Percentiles rank a stretch among this genome's conserved stretches.
These are phyloP conservation scores for Odontothrips loti DNA, from an alignment of 2,888 invertebrate species.

Conservation along the genomic window DNA sequence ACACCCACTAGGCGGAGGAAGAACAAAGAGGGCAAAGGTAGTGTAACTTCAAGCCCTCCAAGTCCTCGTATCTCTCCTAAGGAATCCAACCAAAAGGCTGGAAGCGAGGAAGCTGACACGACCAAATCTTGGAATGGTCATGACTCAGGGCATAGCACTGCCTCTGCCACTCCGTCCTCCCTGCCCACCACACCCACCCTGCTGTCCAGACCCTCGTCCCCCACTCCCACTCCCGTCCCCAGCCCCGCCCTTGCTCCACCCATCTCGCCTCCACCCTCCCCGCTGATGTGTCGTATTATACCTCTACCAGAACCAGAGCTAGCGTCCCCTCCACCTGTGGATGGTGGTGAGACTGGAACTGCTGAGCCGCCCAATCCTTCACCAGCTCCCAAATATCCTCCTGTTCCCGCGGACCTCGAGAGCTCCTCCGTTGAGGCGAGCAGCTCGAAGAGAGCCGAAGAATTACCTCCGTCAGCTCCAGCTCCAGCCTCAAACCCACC, in stretches of 20 bases:
- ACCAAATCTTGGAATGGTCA: neutral
- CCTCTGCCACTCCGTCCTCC: neutral
- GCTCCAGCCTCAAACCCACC: neutral
- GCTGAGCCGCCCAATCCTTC: neutral
- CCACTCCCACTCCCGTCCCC: neutral
- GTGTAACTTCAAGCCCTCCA: neutral
- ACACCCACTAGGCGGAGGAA: neutral
- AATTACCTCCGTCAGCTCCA: neutral
- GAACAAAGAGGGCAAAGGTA: neutral
- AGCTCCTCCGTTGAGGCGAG: neutral
- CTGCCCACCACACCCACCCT: conserved; percentile 3
- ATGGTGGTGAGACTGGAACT: neutral
- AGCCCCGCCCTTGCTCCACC: no score
- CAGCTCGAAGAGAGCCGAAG: neutral
- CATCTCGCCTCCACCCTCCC: neutral
- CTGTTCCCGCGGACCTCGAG: neutral
- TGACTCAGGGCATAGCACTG: neutral
- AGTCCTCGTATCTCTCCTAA: neutral
- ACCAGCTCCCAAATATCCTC: neutral
- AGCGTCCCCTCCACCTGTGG: neutral
- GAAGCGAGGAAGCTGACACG: neutral
- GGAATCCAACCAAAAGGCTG: neutral
- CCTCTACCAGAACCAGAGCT: neutral
- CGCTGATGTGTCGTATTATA: neutral
- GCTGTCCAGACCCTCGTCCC: neutral